These are phyloP conservation scores for Eupithecia subfuscata DNA, from an alignment of 2,888 invertebrate species.

Conservation along the genomic window DNA sequence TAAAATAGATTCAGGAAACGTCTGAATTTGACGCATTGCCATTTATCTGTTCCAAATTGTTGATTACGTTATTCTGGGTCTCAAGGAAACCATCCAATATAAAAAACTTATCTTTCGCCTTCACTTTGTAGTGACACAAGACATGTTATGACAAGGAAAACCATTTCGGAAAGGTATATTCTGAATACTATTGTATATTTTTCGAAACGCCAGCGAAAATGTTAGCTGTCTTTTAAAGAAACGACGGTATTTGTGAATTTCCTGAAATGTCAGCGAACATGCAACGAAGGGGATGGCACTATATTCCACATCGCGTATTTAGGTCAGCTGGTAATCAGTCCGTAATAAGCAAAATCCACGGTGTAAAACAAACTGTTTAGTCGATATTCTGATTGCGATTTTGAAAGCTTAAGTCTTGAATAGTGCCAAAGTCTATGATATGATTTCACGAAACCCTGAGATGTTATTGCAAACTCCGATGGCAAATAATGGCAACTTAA, in stretches of 20 bases:
- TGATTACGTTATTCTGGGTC: slow-evolving; percentile 18
- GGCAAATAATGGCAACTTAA: background rate
- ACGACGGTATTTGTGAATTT: slow-evolving; percentile 25
- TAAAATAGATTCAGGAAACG: slow-evolving; percentile 51
- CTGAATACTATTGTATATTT: slow-evolving; percentile 5
- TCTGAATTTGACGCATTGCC: slow-evolving; percentile 45
- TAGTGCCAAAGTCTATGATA: background rate
- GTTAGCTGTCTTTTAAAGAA: slow-evolving; percentile 26
- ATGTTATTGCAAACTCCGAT: background rate
- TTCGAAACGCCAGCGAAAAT: slow-evolving; percentile 12
- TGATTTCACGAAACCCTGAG: background rate
- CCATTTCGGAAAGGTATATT: background rate
- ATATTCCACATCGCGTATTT: slow-evolving; percentile 57
- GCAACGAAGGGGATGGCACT: slow-evolving; percentile 49
- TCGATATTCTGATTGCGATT: background rate
- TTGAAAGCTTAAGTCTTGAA: background rate
- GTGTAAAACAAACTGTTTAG: slow-evolving; percentile 27
- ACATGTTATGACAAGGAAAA: background rate
- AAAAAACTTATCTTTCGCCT: background rate
- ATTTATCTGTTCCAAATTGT: slow-evolving; percentile 27
- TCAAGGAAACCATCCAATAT: background rate
- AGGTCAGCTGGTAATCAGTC: slow-evolving; percentile 71
- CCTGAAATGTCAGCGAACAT: slow-evolving; percentile 42
- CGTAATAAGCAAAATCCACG: slow-evolving; percentile 66
- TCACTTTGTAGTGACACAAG: background rate